phyloP scores from a whole-genome alignment of 2,113 vertebrate species.

The Hypocryptadius cinnamomeus region DNA sequence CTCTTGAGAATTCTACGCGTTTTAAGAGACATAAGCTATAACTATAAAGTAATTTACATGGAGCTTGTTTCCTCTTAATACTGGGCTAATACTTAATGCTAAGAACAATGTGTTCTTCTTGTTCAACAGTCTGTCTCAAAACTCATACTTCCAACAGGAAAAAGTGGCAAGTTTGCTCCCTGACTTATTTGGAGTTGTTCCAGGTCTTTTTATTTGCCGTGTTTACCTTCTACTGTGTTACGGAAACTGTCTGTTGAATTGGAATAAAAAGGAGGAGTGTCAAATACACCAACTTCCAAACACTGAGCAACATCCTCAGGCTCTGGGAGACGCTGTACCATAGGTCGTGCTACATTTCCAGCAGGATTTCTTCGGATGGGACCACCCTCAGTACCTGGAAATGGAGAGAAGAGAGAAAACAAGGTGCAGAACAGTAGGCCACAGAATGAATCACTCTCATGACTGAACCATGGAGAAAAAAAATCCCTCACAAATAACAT shows the following conservation, averaged over 20 bases:
- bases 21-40: not conserved
- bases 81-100: not conserved
- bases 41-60: not conserved
- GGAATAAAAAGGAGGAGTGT: constrained; percentile 94
- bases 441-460: not conserved
- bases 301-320: constrained; percentile 86
- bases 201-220: not conserved
- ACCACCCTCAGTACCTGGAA: constrained; percentile 79
- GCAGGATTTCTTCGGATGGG: constrained; percentile 91
- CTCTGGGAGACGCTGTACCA: constrained; percentile 91
- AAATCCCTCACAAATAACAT: not conserved
- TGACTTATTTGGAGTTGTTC: not conserved
- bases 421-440: not conserved
- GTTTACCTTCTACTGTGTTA: constrained; percentile 89
- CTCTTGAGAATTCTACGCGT: rapidly evolving
- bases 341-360: constrained; percentile 89
- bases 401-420: not conserved
- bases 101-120: not conserved
- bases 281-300: constrained; percentile 84
- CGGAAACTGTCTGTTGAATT: constrained; percentile 94
- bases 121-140: not conserved
- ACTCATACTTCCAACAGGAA: not conserved
- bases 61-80: not conserved
- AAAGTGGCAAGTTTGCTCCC: not conserved
- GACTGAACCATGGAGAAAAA: not conserved